Percentiles rank a stretch among this genome's conserved stretches.
Conservation (phyloP, 2,797 vertebrate genomes). For the Eidolon dupreanum region DNA sequence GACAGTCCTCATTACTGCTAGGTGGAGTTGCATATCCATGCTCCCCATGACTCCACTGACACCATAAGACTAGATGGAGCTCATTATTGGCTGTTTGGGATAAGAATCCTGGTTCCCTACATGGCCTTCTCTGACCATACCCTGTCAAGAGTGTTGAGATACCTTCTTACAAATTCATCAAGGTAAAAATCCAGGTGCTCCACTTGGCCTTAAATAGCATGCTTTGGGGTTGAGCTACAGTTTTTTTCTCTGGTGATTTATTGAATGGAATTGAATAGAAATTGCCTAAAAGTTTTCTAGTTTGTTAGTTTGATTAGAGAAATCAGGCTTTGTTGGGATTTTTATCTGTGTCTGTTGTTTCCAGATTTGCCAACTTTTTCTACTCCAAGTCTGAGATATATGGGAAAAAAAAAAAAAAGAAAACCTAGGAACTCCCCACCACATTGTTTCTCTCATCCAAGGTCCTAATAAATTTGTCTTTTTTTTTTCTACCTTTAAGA, state of each 20-base stretch:
- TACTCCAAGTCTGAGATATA: neutral
- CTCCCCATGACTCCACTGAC: neutral
- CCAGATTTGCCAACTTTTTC: neutral
- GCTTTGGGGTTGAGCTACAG: neutral
- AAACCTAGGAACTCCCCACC: neutral
- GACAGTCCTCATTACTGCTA: neutral
- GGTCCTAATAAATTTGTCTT: neutral
- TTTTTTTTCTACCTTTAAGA: neutral
- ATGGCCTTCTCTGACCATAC: neutral
- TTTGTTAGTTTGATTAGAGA: neutral
- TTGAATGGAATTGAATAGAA: neutral
- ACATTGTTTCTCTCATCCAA: neutral
- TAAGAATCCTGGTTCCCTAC: neutral
- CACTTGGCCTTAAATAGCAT: neutral
- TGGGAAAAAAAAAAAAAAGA: neutral
- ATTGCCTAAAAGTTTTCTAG: neutral
- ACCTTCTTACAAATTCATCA: neutral
- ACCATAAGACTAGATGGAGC: neutral
- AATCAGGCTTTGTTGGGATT: neutral
- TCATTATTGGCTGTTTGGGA: too few relatives aligned
- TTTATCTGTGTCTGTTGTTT: neutral
- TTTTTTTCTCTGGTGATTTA: neutral
- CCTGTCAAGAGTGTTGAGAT: neutral
- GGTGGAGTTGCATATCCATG: too few relatives aligned
- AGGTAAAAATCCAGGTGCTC: neutral